A percentile compares a stretch with the other conserved stretches of the same genome.
Evolutionary conservation across 2,888 invertebrate species (phyloP).

Genomic region (Incurvaria masculella): DNA sequence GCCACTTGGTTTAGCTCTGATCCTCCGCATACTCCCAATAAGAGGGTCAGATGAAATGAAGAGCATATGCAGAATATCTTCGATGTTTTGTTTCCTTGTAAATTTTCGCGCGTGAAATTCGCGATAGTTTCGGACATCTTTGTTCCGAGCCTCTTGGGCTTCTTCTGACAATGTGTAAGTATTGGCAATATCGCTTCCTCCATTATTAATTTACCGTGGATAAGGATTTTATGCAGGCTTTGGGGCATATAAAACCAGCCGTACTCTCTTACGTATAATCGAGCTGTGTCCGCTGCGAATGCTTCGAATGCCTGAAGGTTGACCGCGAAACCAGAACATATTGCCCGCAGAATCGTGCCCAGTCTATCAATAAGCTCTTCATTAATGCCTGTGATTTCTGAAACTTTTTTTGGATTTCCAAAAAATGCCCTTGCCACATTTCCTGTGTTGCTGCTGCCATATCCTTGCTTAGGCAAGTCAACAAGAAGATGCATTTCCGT

Average conservation of each 20-base stretch:
- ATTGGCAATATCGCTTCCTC: slow-evolving; percentile 4
- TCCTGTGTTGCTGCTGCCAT: slow-evolving; percentile 20
- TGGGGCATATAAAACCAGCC: slow-evolving; percentile 22
- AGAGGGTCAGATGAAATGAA: background rate
- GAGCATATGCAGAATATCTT: background rate
- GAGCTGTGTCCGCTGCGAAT: background rate
- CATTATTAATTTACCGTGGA: slow-evolving; percentile 3
- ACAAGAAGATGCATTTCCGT: slow-evolving; percentile 14
- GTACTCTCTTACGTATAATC: slow-evolving; percentile 10
- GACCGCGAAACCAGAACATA: slow-evolving; percentile 2
- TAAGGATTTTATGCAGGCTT: slow-evolving; percentile 1
- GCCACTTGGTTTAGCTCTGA: background rate
- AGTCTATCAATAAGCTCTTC: slow-evolving; percentile 14
- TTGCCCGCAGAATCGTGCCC: background rate
- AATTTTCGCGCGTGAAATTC: slow-evolving; percentile 22
- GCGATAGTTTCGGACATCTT: background rate
- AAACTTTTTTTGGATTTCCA: slow-evolving; percentile 12
- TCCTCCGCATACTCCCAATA: background rate
- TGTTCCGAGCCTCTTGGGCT: slow-evolving; percentile 4
- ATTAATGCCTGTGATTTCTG: slow-evolving; percentile 19
- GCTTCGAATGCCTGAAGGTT: background rate
- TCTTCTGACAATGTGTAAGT: slow-evolving; percentile 2
- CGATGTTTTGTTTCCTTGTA: slow-evolving; percentile 15
- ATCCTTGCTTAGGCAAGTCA: slow-evolving; percentile 18
- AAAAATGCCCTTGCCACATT: slow-evolving; percentile 21